Conservation (phyloP, 2,797 vertebrate genomes). For the Tokudaia tokunoshimensis region DNA sequence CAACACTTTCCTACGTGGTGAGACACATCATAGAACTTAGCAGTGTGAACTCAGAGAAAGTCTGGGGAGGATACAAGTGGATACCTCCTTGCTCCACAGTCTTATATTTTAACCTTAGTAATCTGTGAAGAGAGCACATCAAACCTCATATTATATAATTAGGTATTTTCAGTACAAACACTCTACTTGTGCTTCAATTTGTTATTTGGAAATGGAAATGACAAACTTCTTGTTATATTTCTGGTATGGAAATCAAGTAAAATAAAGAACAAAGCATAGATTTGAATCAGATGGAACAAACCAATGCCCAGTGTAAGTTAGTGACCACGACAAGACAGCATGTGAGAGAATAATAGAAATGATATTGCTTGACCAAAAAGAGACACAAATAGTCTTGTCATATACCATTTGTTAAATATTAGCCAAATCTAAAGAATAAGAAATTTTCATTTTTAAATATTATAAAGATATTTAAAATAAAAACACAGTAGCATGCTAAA, state of each 20-base stretch:
- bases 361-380: neutral
- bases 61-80: slow-evolving; percentile 76
- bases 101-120: slow-evolving; percentile 79
- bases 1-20: slow-evolving; percentile 77
- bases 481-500: slow-evolving; percentile 10
- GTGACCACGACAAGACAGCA: neutral
- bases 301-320: slow-evolving; percentile 1
- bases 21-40: slow-evolving; percentile 82
- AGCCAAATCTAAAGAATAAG: neutral
- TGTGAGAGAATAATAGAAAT: neutral
- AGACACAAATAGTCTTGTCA: neutral
- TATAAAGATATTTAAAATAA: neutral
- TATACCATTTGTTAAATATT: neutral
- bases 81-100: slow-evolving; percentile 79
- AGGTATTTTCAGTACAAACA: slow-evolving; percentile 79
- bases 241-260: slow-evolving; percentile 24
- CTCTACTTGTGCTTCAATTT: slow-evolving; percentile 70
- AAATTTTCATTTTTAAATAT: neutral
- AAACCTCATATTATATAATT: slow-evolving; percentile 86
- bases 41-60: slow-evolving; percentile 77
- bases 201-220: slow-evolving; percentile 69
- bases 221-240: slow-evolving; percentile 75
- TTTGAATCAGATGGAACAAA: slow-evolving; percentile 48
- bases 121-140: slow-evolving; percentile 82
- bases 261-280: neutral